Evolutionary conservation across 2,888 invertebrate species (phyloP), one percentile per base, ranked within the genome.

Genomic region (Thumatha senex): DNA sequence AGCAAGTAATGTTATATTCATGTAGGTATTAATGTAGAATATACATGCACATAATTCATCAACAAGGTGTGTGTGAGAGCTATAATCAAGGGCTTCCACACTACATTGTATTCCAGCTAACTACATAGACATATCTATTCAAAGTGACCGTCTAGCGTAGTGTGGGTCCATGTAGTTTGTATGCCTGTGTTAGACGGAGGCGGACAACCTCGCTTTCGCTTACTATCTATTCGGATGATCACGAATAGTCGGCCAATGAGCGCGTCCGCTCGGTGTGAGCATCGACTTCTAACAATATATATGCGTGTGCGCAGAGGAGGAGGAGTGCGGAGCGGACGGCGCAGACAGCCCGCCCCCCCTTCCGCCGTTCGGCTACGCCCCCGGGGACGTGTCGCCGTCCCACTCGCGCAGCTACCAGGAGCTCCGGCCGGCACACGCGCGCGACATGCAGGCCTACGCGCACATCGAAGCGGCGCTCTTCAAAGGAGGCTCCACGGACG

Each of bases 401-500:
- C 82, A 72, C 79, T 76, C 85, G 80, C 87, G 86, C 84, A 82
- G 87, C 87, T 88, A 89, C 87, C 87, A 89, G 82, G 89, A 89
- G 87, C 83, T 89, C 77, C 82, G 86, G 73, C 84, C 85, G 66
- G 18, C 83, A 79, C 76, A 80, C 82, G 79, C 83, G 76, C 87
- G 89, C 80, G 89, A 86, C 83, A 86, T 88, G 88, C 86, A 85
- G 80, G 60, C 83, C 68, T 87, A 88, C 82, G 80, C 80, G 80
- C 86, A 87, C 84, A 74, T 82, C 71, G 84, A 83, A 66, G 82
- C 82, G 68, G 63, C 74, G 67, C 76, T 81, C 59, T 81, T 82
- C 79, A 82, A 82, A 78, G 69, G 58, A 59, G 77, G 77, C 72
- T 76, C 77, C 63, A 78, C 82, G 45, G 85, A 82, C 76, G 84